Conservation (phyloP, 2,888 invertebrate genomes). For the Acanthosepion esculentum region DNA sequence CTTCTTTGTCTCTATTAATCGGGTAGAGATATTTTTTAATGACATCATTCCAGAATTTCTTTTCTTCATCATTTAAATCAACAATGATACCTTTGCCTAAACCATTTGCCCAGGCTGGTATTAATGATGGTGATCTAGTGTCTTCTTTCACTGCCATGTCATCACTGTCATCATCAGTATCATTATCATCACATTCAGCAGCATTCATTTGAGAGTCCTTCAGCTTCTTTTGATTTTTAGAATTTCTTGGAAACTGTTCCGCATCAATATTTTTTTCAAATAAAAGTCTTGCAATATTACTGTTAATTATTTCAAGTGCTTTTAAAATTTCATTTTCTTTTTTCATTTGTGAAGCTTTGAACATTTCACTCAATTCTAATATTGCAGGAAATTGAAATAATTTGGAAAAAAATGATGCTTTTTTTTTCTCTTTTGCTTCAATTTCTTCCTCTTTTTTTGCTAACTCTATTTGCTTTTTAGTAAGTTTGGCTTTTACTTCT, state of each 20-base stretch:
- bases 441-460: slow-evolving; percentile 80
- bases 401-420: background rate
- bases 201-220: background rate
- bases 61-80: slow-evolving; percentile 80
- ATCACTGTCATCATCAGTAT: background rate
- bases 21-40: slow-evolving; percentile 91
- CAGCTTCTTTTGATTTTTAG: background rate
- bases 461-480: slow-evolving; percentile 76
- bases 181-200: background rate
- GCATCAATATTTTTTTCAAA: background rate
- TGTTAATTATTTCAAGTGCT: slow-evolving; percentile 46
- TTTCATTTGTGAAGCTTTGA: slow-evolving; percentile 38
- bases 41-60: slow-evolving; percentile 92
- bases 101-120: background rate
- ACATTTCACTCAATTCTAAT: background rate
- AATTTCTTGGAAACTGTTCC: background rate
- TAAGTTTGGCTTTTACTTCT: slow-evolving; percentile 68
- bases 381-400: background rate
- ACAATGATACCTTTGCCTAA: slow-evolving; percentile 55
- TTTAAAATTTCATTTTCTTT: slow-evolving; percentile 35
- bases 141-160: slow-evolving; percentile 52
- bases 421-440: slow-evolving; percentile 83
- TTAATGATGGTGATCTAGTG: slow-evolving; percentile 49
- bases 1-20: slow-evolving; percentile 89
- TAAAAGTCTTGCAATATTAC: slow-evolving; percentile 35